Evolutionary conservation across 2,113 vertebrate species (phyloP).

Genomic region (Uropsilus gracilis): DNA sequence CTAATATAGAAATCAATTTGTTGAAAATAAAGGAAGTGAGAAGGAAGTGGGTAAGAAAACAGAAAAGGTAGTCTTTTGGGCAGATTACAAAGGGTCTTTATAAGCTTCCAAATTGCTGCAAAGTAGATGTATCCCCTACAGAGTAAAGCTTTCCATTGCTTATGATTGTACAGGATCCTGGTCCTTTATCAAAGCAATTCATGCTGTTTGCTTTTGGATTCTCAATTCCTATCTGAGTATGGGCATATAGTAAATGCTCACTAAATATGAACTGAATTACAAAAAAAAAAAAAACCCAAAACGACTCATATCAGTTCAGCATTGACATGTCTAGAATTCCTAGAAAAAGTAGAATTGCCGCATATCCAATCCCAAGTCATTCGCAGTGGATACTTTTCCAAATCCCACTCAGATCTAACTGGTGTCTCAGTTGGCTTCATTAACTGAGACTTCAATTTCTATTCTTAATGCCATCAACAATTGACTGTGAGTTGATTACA

Average conservation of each 20-base stretch:
- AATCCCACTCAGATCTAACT: neutral
- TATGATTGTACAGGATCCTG: neutral
- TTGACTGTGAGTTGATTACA: neutral
- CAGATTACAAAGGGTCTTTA: neutral
- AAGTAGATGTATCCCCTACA: neutral
- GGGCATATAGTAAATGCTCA: neutral
- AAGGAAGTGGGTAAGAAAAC: neutral
- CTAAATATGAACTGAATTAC: neutral
- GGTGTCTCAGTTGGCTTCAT: neutral
- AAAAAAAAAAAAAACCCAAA: neutral
- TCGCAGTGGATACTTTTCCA: neutral
- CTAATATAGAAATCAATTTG: neutral
- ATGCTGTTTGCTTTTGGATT: neutral
- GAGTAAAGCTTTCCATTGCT: neutral
- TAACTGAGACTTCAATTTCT: neutral
- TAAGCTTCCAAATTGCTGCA: neutral
- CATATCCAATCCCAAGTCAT: neutral
- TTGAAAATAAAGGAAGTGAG: neutral
- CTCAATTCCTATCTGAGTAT: neutral
- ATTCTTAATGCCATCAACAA: neutral
- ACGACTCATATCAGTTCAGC: neutral
- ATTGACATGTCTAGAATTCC: neutral
- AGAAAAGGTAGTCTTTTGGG: neutral
- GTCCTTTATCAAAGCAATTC: neutral
- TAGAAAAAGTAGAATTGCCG: neutral